Evolutionary conservation across 2,888 invertebrate species (phyloP).

Genomic region (Dione juno): DNA sequence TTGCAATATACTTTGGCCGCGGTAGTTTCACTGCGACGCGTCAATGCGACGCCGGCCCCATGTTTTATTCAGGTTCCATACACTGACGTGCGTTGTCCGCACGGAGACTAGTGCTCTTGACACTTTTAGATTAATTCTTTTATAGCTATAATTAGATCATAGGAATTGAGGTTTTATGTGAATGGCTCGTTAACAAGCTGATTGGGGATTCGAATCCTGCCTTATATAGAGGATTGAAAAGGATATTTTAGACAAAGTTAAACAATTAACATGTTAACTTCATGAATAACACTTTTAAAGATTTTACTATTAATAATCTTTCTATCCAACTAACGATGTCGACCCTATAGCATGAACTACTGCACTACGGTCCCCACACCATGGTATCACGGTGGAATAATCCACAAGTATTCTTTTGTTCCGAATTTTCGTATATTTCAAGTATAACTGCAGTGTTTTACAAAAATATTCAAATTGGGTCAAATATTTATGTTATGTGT

Average conservation of each 20-base stretch:
- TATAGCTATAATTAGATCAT: conserved; percentile 20
- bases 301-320: background rate
- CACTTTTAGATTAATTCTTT: conserved; percentile 45
- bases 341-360: background rate
- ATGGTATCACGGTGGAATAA: background rate
- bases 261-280: too few relatives aligned
- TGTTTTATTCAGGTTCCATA: conserved; percentile 49
- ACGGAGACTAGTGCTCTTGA: conserved; percentile 45
- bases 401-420: conserved; percentile 15
- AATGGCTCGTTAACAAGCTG: background rate
- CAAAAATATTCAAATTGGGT: conserved; percentile 11
- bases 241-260: too few relatives aligned
- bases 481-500: conserved; percentile 7
- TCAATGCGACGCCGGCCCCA: conserved; percentile 42
- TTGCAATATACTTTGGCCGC: background rate
- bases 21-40: conserved; percentile 39
- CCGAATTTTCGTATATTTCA: conserved; percentile 7
- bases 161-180: background rate
- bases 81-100: conserved; percentile 45
- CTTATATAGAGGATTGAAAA: too few relatives aligned
- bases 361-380: background rate
- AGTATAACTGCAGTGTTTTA: conserved; percentile 14
- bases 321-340: background rate
- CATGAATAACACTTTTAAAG: too few relatives aligned
- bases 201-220: background rate